These are phyloP conservation scores for Amphibalanus amphitrite DNA, from an alignment of 1,140 invertebrate species.

Conservation along the genomic window DNA sequence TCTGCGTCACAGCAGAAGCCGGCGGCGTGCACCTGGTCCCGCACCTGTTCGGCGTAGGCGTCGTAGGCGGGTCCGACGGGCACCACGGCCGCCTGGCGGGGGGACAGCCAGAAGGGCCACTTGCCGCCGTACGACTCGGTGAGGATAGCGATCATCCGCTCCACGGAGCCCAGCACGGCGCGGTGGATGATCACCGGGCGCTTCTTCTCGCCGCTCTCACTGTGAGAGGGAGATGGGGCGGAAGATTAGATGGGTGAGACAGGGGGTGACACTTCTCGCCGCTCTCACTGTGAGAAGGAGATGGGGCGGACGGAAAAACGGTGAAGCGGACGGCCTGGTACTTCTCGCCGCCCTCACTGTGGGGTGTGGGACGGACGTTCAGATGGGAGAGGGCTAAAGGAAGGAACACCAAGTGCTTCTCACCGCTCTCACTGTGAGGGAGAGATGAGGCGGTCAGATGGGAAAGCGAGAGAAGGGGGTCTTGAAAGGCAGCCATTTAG, in stretches of 20 bases:
- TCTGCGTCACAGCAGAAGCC: constrained; percentile 88
- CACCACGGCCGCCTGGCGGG: constrained; percentile 78
- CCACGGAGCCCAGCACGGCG: constrained; percentile 90
- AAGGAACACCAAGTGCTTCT: constrained; percentile 87
- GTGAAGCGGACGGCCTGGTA: too few species aligned
- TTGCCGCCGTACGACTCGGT: constrained; percentile 94
- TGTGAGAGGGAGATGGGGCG: constrained; percentile 28
- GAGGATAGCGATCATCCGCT: constrained; percentile 94
- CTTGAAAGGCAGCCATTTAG: too few species aligned
- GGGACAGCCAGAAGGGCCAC: constrained; percentile 98
- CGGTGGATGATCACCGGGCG: constrained; percentile 95
- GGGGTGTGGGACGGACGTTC: constrained; percentile 20
- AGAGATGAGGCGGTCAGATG: constrained; percentile 20
- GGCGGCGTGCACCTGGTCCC: constrained; percentile 52
- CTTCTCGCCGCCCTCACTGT: constrained; percentile 67
- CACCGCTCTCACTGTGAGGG: constrained; percentile 57
- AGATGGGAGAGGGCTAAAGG: neutral
- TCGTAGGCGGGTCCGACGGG: constrained; percentile 70
- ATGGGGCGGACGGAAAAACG: constrained; percentile 20
- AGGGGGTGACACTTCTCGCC: constrained; percentile 52
- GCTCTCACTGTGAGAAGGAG: constrained; percentile 44
- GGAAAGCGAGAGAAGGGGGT: too few species aligned
- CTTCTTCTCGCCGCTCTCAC: constrained; percentile 70
- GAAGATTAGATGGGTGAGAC: constrained; percentile 13
- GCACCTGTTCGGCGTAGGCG: constrained; percentile 61